These are phyloP conservation scores for Strix uralensis DNA, from an alignment of 2,113 vertebrate species.

Conservation along the genomic window DNA sequence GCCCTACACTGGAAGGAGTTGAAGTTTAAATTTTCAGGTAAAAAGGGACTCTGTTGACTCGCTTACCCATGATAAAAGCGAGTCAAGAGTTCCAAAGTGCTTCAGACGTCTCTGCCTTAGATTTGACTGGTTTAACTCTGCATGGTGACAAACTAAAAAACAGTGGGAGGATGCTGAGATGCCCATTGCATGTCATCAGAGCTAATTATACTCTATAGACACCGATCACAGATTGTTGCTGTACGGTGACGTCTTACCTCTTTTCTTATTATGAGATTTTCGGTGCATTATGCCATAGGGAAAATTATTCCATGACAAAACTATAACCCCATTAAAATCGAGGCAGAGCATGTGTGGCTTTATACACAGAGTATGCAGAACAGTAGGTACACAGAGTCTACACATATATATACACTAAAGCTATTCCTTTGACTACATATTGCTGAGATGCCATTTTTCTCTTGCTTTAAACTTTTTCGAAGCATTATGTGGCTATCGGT, in stretches of 20 bases:
- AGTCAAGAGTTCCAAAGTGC: neutral
- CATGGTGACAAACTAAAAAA: neutral
- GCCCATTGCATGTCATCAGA: neutral
- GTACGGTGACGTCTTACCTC: accelerated
- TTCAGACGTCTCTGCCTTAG: neutral
- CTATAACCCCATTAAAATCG: neutral
- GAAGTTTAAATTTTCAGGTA: neutral
- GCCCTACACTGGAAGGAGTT: accelerated
- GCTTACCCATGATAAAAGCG: neutral
- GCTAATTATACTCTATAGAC: neutral
- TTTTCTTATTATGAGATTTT: neutral
- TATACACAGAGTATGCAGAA: neutral
- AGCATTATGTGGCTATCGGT: neutral
- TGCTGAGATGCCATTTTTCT: neutral
- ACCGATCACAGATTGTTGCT: neutral
- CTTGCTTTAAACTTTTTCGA: neutral
- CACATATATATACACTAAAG: neutral
- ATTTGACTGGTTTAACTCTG: neutral
- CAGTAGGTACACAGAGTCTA: neutral
- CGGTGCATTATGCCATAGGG: neutral
- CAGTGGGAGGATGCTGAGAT: neutral
- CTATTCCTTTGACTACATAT: neutral
- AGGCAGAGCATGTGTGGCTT: neutral
- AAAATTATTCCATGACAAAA: neutral
- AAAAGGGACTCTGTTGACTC: neutral